phyloP scores from a whole-genome alignment of 2,888 invertebrate species.

The Sphaeridia pumilis region DNA sequence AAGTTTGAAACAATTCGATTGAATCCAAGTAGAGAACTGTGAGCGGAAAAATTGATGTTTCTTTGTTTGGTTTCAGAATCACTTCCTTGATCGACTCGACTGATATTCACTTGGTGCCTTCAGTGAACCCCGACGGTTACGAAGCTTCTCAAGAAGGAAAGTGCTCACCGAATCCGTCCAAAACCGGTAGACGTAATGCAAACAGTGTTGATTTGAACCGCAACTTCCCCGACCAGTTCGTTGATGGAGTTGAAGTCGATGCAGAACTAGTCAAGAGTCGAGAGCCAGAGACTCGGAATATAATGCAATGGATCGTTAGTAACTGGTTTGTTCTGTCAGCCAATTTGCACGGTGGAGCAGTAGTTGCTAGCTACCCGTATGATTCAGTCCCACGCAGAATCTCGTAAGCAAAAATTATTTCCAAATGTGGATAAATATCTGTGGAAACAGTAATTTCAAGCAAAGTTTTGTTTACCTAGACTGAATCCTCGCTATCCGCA shows the following conservation, averaged over 20 bases:
- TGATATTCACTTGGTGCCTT: constrained; percentile 90
- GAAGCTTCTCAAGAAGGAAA: constrained; percentile 70
- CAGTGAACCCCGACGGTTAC: constrained; percentile 96
- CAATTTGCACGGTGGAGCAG: constrained; percentile 89
- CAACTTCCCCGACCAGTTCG: constrained; percentile 85
- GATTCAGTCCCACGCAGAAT: constrained; percentile 44
- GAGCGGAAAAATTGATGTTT: not conserved
- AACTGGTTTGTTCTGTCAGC: constrained; percentile 86
- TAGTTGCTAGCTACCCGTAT: constrained; percentile 96
- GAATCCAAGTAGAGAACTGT: not conserved
- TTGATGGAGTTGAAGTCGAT: constrained; percentile 40
- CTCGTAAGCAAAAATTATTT: constrained; percentile 8
- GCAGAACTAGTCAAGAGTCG: constrained; percentile 44
- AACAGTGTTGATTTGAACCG: constrained; percentile 73
- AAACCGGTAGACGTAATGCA: constrained; percentile 67
- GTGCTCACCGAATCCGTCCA: constrained; percentile 57
- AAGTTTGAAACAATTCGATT: not conserved
- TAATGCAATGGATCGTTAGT: constrained; percentile 77
- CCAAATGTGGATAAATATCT: not conserved
- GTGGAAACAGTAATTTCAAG: not conserved
- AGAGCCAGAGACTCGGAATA: constrained; percentile 76
- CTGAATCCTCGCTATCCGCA: constrained; percentile 39
- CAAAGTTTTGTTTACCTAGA: constrained; percentile 31
- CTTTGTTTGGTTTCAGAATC: constrained; percentile 46
- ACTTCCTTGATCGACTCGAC: constrained; percentile 69